A percentile compares a stretch with the other conserved stretches of the same genome.
Conservation (phyloP, 2,797 vertebrate genomes). For the Micropoecilia bifurca region DNA sequence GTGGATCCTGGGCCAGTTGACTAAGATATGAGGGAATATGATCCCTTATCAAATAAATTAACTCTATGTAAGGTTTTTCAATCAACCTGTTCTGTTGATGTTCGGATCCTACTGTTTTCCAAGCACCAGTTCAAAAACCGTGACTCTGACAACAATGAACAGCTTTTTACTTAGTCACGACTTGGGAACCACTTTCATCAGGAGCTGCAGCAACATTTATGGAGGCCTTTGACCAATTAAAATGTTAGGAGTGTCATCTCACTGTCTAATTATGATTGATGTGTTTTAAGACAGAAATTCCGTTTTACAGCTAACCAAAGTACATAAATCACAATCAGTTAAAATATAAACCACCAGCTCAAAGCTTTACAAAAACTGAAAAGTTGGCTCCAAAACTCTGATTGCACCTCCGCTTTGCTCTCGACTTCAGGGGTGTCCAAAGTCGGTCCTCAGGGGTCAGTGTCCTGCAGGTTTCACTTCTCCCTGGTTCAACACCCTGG, state of each 20-base stretch:
- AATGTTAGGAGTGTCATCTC: not conserved
- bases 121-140: not conserved
- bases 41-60: not conserved
- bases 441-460: slow-evolving; percentile 17
- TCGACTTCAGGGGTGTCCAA: slow-evolving; percentile 27
- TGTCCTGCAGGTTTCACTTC: too few species aligned
- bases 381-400: not conserved
- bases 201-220: not conserved
- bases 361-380: not conserved
- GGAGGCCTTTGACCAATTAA: not conserved
- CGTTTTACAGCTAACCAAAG: not conserved
- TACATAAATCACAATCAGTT: not conserved
- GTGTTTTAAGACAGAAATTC: not conserved
- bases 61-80: not conserved
- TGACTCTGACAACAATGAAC: not conserved
- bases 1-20: not conserved
- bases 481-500: too few species aligned
- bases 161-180: not conserved
- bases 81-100: not conserved
- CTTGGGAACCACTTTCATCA: not conserved
- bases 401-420: slow-evolving; percentile 35
- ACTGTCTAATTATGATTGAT: not conserved
- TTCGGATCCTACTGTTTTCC: not conserved
- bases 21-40: not conserved
- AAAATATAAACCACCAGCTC: not conserved